Conservation (phyloP, 2,113 vertebrate genomes). For the Parus major region DNA sequence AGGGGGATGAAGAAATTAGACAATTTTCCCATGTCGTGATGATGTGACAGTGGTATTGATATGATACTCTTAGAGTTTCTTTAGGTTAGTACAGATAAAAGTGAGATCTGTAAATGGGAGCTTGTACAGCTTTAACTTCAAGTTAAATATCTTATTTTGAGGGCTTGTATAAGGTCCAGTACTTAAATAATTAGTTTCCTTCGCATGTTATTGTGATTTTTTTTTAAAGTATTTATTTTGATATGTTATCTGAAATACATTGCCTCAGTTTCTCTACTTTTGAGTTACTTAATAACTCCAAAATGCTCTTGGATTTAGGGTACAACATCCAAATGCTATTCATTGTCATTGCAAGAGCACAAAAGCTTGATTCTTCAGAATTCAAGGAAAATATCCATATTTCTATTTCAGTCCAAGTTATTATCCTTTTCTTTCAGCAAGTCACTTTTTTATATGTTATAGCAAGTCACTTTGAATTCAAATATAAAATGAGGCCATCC, state of each 20-base stretch:
- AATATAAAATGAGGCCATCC: conserved; percentile 87
- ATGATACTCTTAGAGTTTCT: neutral
- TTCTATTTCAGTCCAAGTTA: conserved; percentile 47
- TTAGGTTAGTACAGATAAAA: neutral
- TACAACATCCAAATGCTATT: neutral
- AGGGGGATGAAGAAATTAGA: neutral
- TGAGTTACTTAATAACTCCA: neutral
- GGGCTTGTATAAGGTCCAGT: neutral
- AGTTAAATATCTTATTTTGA: neutral
- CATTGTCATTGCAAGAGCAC: neutral
- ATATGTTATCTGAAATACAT: neutral
- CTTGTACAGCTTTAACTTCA: neutral
- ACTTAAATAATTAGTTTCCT: neutral
- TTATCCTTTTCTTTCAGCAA: conserved; percentile 39
- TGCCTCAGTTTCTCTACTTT: neutral
- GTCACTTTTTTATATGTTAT: conserved; percentile 61
- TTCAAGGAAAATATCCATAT: conserved; percentile 45
- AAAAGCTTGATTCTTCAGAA: conserved; percentile 6
- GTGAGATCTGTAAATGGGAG: neutral
- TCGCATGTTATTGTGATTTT: neutral
- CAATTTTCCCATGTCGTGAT: accelerated
- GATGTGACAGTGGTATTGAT: neutral
- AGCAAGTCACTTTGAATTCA: conserved; percentile 82
- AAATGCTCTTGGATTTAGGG: neutral
- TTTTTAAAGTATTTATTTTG: neutral